Evolutionary conservation across 53 echinoderm and acorn worm genomes (phyloP).

Genomic region (Holothuria leucospilota): DNA sequence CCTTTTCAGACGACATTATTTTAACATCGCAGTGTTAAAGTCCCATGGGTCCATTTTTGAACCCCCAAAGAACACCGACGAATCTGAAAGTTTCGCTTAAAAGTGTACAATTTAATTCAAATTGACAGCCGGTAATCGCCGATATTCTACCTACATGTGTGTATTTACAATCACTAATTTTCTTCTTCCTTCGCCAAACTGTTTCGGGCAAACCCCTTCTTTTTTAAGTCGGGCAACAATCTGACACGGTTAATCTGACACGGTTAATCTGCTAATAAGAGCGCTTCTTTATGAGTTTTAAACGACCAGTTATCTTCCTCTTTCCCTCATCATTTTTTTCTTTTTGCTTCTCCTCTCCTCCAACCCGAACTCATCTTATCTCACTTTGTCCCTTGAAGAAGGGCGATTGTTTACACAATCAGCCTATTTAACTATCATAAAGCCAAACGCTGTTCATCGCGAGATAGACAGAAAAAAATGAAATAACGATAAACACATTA

Average conservation of each 20-base stretch:
- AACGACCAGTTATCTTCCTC: conserved; percentile 7
- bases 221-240: neutral
- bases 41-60: conserved; percentile 7
- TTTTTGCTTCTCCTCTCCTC: conserved; percentile 9
- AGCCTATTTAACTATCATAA: conserved; percentile 35
- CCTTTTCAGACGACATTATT: conserved; percentile 17
- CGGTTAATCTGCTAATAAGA: conserved; percentile 22
- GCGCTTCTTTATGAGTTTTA: conserved; percentile 25
- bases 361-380: neutral
- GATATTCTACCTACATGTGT: conserved; percentile 33
- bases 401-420: conserved; percentile 16
- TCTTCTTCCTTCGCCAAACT: neutral
- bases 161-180: conserved; percentile 14
- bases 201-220: neutral
- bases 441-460: conserved; percentile 24
- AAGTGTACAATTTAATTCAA: conserved; percentile 13
- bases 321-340: too few species aligned
- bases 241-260: conserved; percentile 14
- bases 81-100: conserved; percentile 5
- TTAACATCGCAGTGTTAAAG: conserved; percentile 5
- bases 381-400: neutral
- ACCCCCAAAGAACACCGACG: conserved; percentile 7
- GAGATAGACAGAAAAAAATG: conserved; percentile 16
- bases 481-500: conserved; percentile 43
- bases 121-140: conserved; percentile 22